Percentiles rank a stretch among this genome's conserved stretches.
These are phyloP conservation scores for Cheilosia pagana DNA, from an alignment of 2,888 invertebrate species.

Conservation along the genomic window DNA sequence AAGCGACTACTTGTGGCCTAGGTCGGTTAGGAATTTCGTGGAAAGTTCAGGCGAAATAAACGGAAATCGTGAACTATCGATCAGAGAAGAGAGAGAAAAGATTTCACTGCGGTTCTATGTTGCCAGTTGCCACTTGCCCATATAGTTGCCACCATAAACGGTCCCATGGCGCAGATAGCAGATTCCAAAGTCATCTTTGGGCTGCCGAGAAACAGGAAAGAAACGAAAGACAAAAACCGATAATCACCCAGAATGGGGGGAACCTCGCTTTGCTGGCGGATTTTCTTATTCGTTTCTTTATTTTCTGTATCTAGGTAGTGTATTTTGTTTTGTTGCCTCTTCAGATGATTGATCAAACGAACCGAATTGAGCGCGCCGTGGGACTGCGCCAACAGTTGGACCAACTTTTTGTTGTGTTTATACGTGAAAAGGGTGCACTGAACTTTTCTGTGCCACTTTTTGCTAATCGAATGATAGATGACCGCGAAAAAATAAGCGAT, in stretches of 20 bases:
- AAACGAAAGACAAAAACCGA: slow-evolving; percentile 6
- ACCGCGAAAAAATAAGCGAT: slow-evolving; percentile 61
- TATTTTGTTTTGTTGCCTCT: slow-evolving; percentile 27
- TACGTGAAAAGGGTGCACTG: slow-evolving; percentile 51
- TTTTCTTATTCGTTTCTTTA: slow-evolving; percentile 5
- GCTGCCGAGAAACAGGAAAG: slow-evolving; percentile 5
- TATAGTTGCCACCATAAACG: slow-evolving; percentile 15
- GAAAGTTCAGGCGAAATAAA: slow-evolving; percentile 47
- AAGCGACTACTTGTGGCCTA: slow-evolving; percentile 32
- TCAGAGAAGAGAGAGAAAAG: slow-evolving; percentile 25
- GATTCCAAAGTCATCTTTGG: slow-evolving; percentile 8
- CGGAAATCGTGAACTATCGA: slow-evolving; percentile 61
- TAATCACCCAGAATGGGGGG: slow-evolving; percentile 29
- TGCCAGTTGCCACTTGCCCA: not conserved
- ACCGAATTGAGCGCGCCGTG: slow-evolving; percentile 30
- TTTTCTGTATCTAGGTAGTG: slow-evolving; percentile 20
- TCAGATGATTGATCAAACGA: slow-evolving; percentile 39
- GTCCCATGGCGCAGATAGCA: slow-evolving; percentile 51
- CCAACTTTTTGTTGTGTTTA: slow-evolving; percentile 6
- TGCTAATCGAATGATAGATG: slow-evolving; percentile 53
- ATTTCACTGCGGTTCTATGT: slow-evolving; percentile 18
- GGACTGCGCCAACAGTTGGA: slow-evolving; percentile 25
- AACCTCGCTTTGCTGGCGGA: slow-evolving; percentile 4
- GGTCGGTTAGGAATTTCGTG: slow-evolving; percentile 48
- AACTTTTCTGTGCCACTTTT: slow-evolving; percentile 59